These are phyloP conservation scores for Aurelia aurita DNA, from an alignment of 30 jellyfish, hydroid and myxozoan genomes.

Conservation along the genomic window DNA sequence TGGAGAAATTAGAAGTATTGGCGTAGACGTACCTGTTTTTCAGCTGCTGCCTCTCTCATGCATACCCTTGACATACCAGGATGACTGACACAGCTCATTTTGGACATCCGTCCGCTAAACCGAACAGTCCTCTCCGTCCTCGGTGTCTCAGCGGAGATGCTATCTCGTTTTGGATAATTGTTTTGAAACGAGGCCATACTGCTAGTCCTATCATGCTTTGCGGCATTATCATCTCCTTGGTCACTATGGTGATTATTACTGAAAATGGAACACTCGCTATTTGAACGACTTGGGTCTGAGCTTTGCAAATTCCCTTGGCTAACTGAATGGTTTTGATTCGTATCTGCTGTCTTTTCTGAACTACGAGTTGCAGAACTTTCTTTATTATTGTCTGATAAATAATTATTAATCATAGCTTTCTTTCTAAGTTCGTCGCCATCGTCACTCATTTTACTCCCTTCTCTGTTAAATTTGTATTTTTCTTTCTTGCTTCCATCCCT, in stretches of 20 bases:
- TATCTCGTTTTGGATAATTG: constrained; percentile 7
- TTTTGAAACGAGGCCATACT: constrained; percentile 60
- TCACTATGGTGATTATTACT: background rate
- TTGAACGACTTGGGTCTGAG: constrained; percentile 27
- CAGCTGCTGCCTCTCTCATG: constrained; percentile 77
- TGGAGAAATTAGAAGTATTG: too few species aligned
- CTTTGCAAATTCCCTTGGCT: background rate
- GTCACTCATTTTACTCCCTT: constrained; percentile 27
- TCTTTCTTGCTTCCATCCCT: constrained; percentile 46
- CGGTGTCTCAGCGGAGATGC: constrained; percentile 24
- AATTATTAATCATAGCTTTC: constrained; percentile 58
- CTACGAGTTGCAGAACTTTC: background rate
- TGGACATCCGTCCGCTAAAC: constrained; percentile 73
- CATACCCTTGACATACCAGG: constrained; percentile 79
- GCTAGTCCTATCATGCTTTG: constrained; percentile 27
- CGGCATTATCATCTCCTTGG: constrained; percentile 22
- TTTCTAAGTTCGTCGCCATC: constrained; percentile 51
- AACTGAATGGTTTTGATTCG: background rate
- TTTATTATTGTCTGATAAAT: constrained; percentile 24
- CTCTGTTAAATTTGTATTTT: constrained; percentile 22
- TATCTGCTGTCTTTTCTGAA: constrained; percentile 4
- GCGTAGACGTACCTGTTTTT: constrained; percentile 50
- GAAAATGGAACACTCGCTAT: constrained; percentile 56
- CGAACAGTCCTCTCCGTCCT: constrained; percentile 55
- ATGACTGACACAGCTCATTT: constrained; percentile 71